Base-by-base conservation (phyloP, 2,888 invertebrate species). In the Xestia rhomboidea region DNA sequence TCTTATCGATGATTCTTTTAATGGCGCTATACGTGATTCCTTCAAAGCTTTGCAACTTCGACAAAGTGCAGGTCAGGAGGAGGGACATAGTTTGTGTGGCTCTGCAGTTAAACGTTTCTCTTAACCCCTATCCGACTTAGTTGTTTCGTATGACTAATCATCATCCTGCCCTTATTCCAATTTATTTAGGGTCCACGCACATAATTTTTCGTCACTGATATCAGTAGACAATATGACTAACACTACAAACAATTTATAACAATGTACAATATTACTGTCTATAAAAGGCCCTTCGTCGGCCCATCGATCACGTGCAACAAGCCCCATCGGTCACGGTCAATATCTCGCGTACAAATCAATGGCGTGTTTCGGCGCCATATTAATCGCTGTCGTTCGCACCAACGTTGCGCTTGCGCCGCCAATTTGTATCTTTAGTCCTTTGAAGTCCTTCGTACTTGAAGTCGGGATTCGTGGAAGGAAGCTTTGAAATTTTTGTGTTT, bases 351-450 rank as follows among this genome's bases (percentile, higher is more conserved):
- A 88, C 83, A 84, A 79, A 80, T 80, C 83, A 77, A 75, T 85
- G 85, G 82, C 80, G 87, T 87, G 85, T 88, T 84, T 77, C 91
- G 95, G 94, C 95, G 94, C 94, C 94, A 88, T 91, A 91, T 93
- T 93, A 93, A 93, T 92, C 91, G 90, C 87, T 89, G 90, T 90
- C 92, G 85, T 83, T 66, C 86, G 87, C 91, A 90, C 92, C 92
- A 92, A 90, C 88, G 88, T 82, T 91, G 92, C 91, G 91, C 91
- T 68, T 74, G 91, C 92, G 91, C 92, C 90, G 86, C 85, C 88
- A 89, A 93, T 93, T 93, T 93, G 93, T 91, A 91, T 87, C 78
- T 68, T 86, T 86, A 90, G 84, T 89, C 88, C 95, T 95, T 95
- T 95, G 95, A 95, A 94, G 92, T 95, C 87, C 84, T 85, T 87